Conservation (phyloP, 2,888 invertebrate genomes). For the Teleiodes luculella region DNA sequence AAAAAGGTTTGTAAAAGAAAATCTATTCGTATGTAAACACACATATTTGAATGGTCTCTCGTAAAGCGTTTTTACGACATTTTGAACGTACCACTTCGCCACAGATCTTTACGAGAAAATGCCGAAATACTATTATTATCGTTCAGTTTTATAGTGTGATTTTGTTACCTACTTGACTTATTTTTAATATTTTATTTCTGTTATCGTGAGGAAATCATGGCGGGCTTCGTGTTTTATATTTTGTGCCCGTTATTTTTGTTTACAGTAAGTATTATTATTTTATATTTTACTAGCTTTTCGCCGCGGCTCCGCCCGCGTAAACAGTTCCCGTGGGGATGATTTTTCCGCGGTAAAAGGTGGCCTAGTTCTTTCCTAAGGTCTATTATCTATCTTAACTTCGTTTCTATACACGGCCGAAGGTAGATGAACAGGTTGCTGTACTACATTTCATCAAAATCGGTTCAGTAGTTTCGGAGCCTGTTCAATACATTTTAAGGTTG, state of each 20-base stretch:
- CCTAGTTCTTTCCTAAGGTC: too few relatives aligned
- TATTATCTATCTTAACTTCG: too few relatives aligned
- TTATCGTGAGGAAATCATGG: conserved; percentile 26
- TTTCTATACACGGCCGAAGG: too few relatives aligned
- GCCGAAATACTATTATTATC: conserved; percentile 3
- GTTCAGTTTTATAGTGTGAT: conserved; percentile 4
- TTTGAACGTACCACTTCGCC: neutral
- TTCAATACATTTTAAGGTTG: too few relatives aligned
- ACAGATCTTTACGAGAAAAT: neutral
- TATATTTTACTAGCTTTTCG: too few relatives aligned
- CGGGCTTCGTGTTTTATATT: conserved; percentile 22
- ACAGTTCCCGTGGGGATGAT: too few relatives aligned
- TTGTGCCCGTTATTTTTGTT: neutral
- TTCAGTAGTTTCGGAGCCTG: too few relatives aligned
- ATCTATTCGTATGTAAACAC: neutral
- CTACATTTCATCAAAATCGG: too few relatives aligned
- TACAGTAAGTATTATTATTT: conserved; percentile 1
- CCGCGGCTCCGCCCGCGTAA: too few relatives aligned
- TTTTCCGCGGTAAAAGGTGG: too few relatives aligned
- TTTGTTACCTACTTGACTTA: conserved; percentile 12
- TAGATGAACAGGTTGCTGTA: too few relatives aligned
- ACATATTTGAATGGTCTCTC: neutral
- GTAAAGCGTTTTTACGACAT: neutral
- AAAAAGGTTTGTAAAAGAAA: too few relatives aligned
- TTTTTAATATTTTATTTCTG: conserved; percentile 1